Evolutionary conservation across 2,797 vertebrate species (phyloP), one percentile per base, ranked within the genome.

Genomic region (Thalassophryne amazonica): DNA sequence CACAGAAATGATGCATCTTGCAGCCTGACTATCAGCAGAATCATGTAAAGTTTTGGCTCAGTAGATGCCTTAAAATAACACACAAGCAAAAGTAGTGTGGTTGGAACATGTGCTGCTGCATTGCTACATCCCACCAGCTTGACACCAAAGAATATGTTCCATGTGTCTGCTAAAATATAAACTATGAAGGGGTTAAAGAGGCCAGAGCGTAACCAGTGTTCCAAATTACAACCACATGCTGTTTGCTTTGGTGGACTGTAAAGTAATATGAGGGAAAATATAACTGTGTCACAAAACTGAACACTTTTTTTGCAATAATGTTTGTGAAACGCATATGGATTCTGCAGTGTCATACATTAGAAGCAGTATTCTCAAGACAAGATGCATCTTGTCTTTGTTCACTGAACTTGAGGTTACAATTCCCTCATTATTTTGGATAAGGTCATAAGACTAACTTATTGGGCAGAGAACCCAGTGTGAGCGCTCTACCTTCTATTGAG

Each of bases 141-240:
- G 8, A 36, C 48, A 53, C 60, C 9, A 39, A 52, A 65, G 38
- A 84, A 85, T 81, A 73, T 50, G 49, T 84, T 84, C 85, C 87
- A 84, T 83, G 67, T 87, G 86, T 78, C 73, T 47, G 41, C 24
- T 22, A 35, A 67, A 61, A 78, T 67, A 42, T 67, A 42, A 74
- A 72, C 31, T 71, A 38, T 61, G 53, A 12, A 23, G 41, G 67
- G 71, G 77, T 63, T 67, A 57, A 28, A 61, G 48, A 67, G 58
- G 48, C 64, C 34, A 36, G 27, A 50, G 58, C 31, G 6, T 23
- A 67, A 60, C 49, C 58, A 57, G 43, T 6, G 15, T 33, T 47
- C 58, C 32, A 68, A 86, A 89, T 84, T 51, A 34, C 70, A 88
- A 88, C 68, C 89, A 91, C 65, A 88, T 90, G 89, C 52, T 56